A percentile compares a stretch with the other conserved stretches of the same genome.
These are phyloP conservation scores for Typhlichthys subterraneus DNA, from an alignment of 2,797 vertebrate species.

Conservation along the genomic window DNA sequence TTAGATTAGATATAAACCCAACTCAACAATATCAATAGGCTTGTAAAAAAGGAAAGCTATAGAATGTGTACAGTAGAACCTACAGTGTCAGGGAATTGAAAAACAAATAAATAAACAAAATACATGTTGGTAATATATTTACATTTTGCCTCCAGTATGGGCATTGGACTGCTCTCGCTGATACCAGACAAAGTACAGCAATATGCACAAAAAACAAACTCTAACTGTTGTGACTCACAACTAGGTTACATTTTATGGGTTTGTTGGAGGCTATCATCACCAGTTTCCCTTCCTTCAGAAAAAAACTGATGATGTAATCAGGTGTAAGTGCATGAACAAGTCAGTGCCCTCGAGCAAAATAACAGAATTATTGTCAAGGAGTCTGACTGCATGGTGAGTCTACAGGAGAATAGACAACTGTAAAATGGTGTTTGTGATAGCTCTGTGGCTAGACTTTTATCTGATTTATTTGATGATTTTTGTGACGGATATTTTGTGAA, in stretches of 20 bases:
- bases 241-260: constrained; percentile 32
- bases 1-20: not conserved
- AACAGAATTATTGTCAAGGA: constrained; percentile 12
- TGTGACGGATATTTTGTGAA: too few relatives aligned
- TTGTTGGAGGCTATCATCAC: constrained; percentile 30
- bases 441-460: constrained; percentile 25
- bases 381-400: constrained; percentile 14
- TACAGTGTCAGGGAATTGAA: too few relatives aligned
- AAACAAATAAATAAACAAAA: too few relatives aligned
- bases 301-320: constrained; percentile 65
- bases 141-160: too few relatives aligned
- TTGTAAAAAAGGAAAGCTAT: too few relatives aligned
- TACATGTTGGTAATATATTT: too few relatives aligned
- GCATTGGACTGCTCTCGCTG: constrained; percentile 1
- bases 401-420: constrained; percentile 21
- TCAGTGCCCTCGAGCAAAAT: constrained; percentile 49
- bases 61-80: too few relatives aligned
- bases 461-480: not conserved
- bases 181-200: constrained; percentile 38
- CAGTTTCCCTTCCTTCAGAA: constrained; percentile 45
- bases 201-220: constrained; percentile 16
- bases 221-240: constrained; percentile 49
- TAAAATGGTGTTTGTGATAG: constrained; percentile 35
- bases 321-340: constrained; percentile 55
- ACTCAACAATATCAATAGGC: too few relatives aligned